Evolutionary conservation across 2,113 vertebrate genomes (phyloP).

Genomic region (Pycnonotus jocosus): DNA sequence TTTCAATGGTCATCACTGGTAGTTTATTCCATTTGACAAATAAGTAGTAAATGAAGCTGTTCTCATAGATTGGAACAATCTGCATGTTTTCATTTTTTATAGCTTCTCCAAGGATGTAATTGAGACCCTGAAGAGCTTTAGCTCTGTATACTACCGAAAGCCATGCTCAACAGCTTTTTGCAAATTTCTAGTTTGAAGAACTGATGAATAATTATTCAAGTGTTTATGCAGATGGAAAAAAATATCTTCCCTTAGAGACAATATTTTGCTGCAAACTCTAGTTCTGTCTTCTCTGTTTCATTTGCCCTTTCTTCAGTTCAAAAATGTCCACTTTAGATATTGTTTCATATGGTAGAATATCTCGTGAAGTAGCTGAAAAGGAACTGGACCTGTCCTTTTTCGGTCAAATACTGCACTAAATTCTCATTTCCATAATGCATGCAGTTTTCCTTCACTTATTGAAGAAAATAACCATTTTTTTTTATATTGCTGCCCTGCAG

Average conservation of each 20-base stretch:
- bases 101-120: conserved; percentile 5
- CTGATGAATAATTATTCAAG: neutral
- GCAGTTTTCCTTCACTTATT: neutral
- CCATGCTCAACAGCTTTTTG: neutral
- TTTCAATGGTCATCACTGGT: neutral
- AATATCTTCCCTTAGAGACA: neutral
- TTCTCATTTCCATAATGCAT: neutral
- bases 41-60: neutral
- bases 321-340: neutral
- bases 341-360: neutral
- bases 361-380: neutral
- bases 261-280: neutral
- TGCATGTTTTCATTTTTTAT: conserved; percentile 32
- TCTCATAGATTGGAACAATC: neutral
- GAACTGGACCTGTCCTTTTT: neutral
- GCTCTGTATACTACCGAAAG: neutral
- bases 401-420: neutral
- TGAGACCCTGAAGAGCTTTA: conserved; percentile 20
- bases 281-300: neutral
- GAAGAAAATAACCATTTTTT: neutral
- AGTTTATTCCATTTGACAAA: neutral
- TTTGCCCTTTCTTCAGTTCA: neutral
- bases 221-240: neutral
- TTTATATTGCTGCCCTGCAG: neutral
- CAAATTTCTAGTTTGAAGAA: neutral